These are phyloP conservation scores for Syngnathus acus DNA, from an alignment of 2,797 vertebrate species.

Conservation along the genomic window DNA sequence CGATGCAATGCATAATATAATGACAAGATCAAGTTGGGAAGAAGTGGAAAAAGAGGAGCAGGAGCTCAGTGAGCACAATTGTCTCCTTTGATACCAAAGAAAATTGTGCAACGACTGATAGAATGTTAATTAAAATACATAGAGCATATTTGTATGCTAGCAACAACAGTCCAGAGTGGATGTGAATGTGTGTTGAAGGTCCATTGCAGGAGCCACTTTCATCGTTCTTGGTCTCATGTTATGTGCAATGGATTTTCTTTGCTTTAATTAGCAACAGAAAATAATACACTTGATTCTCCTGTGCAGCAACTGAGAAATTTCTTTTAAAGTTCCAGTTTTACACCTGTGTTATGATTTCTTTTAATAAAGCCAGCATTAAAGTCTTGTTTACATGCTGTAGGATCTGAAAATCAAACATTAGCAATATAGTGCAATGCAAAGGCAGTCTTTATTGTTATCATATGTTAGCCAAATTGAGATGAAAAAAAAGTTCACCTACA, in stretches of 20 bases:
- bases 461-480: too few species aligned
- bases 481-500: not conserved
- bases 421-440: not conserved
- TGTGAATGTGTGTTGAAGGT: not conserved
- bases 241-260: not conserved
- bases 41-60: not conserved
- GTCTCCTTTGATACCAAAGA: too few species aligned
- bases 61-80: too few species aligned
- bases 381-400: not conserved
- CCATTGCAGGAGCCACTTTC: not conserved
- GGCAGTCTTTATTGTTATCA: not conserved
- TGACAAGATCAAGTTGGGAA: not conserved
- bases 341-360: not conserved
- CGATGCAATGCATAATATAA: not conserved
- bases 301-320: not conserved
- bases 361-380: not conserved
- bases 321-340: not conserved
- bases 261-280: not conserved
- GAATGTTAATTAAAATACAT: too few species aligned
- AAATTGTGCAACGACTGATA: too few species aligned
- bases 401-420: not conserved
- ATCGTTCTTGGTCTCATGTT: not conserved
- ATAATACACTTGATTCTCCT: not conserved
- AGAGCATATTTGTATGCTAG: too few species aligned
- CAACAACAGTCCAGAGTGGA: not conserved